Evolutionary conservation across 23 tunicate species (phyloP), one percentile per base, ranked within the genome.

Genomic region (Diplosoma virens): DNA sequence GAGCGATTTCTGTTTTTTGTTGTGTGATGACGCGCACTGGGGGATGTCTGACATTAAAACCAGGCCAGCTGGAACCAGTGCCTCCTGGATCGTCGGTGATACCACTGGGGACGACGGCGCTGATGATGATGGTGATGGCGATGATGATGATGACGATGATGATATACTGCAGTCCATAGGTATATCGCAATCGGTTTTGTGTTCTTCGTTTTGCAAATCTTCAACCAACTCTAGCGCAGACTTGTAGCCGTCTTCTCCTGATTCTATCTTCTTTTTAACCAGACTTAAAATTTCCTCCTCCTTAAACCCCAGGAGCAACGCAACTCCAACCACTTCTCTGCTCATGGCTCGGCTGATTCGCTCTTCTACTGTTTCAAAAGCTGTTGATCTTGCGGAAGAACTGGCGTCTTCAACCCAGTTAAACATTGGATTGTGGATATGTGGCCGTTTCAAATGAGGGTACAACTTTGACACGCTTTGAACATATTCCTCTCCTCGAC

Each of bases 361-460:
- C 3, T 29, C 69, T 7, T 61, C 69, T 17, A 61, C 4, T 4
- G 69, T 5, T 27, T 17, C 17, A 16, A 11, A 14, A 4, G 17
- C 63, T 4, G 21, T 4, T 4, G 25, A 20, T 22, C 6, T 4
- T 4, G 20, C 17, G 17, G 17, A 11, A 18, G 23, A 11, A 9
- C 23, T 5, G 9, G n/a, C 35, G 9, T 26, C 69, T 27, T 61
- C 69, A 6, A 35, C 69, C 6, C 2, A 7, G 18, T 3, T 29
- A 26, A 35, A 35, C 28, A 61, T 61, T 4, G 69, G 69, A 29
- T 41, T 45, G 18, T 37, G 59, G 30, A 46, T 52, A 3, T 22
- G 18, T 16, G 82, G 82, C 2, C 82, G 72, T 37, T 61, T 22
- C 32, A 78, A 24, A 78, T 65, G 28, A 5, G 82, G 82, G 25